Percentiles rank a stretch among this genome's conserved stretches.
Conservation (phyloP, 2,888 invertebrate genomes). For the Drosophila antonietae region DNA sequence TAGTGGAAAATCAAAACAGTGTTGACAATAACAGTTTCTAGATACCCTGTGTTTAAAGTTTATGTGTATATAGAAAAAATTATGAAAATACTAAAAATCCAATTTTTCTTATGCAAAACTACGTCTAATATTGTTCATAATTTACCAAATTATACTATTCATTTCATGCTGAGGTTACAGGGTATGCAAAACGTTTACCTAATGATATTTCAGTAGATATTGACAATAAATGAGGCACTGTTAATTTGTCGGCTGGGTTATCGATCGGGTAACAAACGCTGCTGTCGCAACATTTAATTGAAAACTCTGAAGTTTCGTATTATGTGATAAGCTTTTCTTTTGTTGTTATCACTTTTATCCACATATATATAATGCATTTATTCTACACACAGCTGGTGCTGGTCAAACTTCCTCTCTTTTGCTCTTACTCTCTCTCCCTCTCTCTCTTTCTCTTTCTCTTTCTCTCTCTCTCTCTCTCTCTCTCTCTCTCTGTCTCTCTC, state of each 20-base stretch:
- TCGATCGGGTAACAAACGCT: conserved; percentile 15
- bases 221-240: neutral
- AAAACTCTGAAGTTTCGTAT: neutral
- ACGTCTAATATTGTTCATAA: neutral
- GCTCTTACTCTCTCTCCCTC: neutral
- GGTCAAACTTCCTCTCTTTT: neutral
- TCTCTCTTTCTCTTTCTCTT: neutral
- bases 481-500: neutral
- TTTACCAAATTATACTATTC: neutral
- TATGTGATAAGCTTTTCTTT: neutral
- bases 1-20: neutral
- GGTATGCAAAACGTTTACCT: neutral
- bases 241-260: conserved; percentile 13
- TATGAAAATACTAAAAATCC: too few species aligned
- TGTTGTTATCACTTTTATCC: neutral
- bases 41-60: too few species aligned
- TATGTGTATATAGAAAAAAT: too few species aligned
- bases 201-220: neutral
- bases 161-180: neutral
- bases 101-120: too few species aligned
- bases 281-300: conserved; percentile 27
- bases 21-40: neutral
- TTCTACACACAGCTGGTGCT: conserved; percentile 3
- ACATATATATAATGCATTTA: conserved; percentile 1
- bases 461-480: neutral